phyloP scores from a whole-genome alignment of 2,888 invertebrate genomes.

The Scotopteryx bipunctaria region DNA sequence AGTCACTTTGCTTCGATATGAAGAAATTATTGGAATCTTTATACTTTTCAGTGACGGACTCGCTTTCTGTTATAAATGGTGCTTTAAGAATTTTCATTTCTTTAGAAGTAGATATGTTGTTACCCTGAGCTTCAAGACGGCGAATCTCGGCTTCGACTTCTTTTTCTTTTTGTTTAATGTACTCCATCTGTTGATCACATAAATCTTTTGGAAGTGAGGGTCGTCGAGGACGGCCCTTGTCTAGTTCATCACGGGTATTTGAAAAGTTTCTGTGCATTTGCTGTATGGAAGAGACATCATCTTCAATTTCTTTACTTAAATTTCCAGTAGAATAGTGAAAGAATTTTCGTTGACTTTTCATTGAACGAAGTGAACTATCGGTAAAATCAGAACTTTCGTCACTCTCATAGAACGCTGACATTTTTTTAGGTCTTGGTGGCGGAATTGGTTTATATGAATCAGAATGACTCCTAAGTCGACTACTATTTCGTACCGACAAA shows the following conservation, averaged over 20 bases:
- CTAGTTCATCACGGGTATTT: constrained; percentile 52
- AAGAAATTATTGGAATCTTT: constrained; percentile 62
- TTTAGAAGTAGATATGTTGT: constrained; percentile 30
- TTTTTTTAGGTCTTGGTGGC: constrained; percentile 68
- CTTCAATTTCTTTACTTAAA: constrained; percentile 75
- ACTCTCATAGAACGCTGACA: constrained; percentile 70
- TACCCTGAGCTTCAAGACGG: constrained; percentile 83
- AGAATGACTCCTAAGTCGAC: constrained; percentile 39
- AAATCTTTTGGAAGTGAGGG: constrained; percentile 86
- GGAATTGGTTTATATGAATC: constrained; percentile 64
- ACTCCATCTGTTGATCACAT: constrained; percentile 85
- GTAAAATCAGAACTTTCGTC: constrained; percentile 74
- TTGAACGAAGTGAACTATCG: constrained; percentile 63
- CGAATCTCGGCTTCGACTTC: constrained; percentile 86
- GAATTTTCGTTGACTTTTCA: constrained; percentile 66
- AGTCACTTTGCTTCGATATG: constrained; percentile 75
- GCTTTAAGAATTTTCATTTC: constrained; percentile 62
- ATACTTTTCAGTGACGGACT: constrained; percentile 46
- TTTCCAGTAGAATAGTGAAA: constrained; percentile 77
- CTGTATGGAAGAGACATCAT: constrained; percentile 74
- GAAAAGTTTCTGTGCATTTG: constrained; percentile 72
- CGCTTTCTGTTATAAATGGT: constrained; percentile 68
- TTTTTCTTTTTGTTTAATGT: constrained; percentile 86
- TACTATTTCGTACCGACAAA: constrained; percentile 34
- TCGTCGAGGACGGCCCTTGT: constrained; percentile 60